Evolutionary conservation across 2,888 invertebrate species (phyloP).

Genomic region (Eilema sororculum): DNA sequence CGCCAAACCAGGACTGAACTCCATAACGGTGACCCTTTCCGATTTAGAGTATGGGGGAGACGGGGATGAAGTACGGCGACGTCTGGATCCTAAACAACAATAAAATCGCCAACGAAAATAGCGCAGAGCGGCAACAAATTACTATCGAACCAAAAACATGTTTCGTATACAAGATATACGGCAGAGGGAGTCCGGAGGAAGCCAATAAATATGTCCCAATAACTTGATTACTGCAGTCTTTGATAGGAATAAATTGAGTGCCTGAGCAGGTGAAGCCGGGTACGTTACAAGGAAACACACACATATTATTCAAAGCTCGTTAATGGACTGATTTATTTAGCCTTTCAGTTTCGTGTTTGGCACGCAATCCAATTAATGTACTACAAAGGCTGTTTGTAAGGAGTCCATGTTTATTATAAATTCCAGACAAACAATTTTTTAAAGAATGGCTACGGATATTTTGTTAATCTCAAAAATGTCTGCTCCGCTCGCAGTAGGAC

Average conservation of each 20-base stretch:
- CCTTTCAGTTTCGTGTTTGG: conserved; percentile 32
- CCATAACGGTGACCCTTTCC: conserved; percentile 65
- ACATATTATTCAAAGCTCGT: conserved; percentile 24
- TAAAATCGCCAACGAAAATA: conserved; percentile 67
- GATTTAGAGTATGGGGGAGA: conserved; percentile 42
- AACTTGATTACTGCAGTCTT: conserved; percentile 65
- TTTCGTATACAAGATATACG: conserved; percentile 60
- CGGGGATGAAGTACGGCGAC: conserved; percentile 53
- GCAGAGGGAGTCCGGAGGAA: conserved; percentile 49
- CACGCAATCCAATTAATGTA: conserved; percentile 31
- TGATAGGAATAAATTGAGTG: conserved; percentile 55
- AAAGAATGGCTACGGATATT: conserved; percentile 10
- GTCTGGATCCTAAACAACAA: conserved; percentile 66
- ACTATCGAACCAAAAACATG: conserved; percentile 60
- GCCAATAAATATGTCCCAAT: conserved; percentile 66
- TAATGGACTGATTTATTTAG: conserved; percentile 42
- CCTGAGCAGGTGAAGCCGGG: conserved; percentile 50
- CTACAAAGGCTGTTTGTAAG: conserved; percentile 14
- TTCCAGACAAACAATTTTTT: conserved; percentile 23
- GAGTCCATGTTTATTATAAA: conserved; percentile 28
- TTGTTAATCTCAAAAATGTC: conserved; percentile 20
- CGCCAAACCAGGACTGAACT: conserved; percentile 63
- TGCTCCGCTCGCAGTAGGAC: conserved; percentile 19
- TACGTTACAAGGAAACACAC: conserved; percentile 30
- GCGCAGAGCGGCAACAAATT: conserved; percentile 62